Conservation (phyloP, 2,113 vertebrate genomes). For the Todiramphus saurophagus region DNA sequence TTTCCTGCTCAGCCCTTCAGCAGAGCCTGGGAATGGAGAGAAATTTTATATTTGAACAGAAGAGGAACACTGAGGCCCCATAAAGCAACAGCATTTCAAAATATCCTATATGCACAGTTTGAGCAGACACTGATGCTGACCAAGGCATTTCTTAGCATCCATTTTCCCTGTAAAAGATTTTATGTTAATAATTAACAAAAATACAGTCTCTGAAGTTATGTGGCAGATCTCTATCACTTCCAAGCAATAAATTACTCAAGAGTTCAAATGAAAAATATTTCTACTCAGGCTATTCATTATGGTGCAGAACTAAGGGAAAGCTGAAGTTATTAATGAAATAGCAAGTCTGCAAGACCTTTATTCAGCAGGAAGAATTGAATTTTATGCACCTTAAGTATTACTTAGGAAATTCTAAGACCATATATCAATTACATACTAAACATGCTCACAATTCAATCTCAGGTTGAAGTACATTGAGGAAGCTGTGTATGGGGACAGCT, state of each 20-base stretch:
- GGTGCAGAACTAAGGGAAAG: not conserved
- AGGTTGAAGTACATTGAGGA: not conserved
- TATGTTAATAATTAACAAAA: not conserved
- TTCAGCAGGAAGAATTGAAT: not conserved
- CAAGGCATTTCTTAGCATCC: not conserved
- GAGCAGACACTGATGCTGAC: not conserved
- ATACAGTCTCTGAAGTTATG: not conserved
- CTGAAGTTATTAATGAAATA: not conserved
- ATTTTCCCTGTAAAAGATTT: not conserved
- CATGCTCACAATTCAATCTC: not conserved
- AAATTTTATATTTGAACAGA: not conserved
- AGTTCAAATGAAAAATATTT: not conserved
- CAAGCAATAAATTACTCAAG: not conserved
- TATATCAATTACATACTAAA: not conserved
- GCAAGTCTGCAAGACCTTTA: not conserved
- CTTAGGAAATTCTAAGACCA: not conserved
- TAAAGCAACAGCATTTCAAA: not conserved
- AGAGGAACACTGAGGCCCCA: not conserved
- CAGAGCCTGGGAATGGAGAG: not conserved
- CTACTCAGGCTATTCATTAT: not conserved
- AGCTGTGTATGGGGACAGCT: not conserved
- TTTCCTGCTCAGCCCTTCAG: not conserved
- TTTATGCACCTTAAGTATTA: not conserved
- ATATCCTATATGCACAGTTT: not conserved
- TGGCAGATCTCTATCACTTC: not conserved